phyloP scores from a whole-genome alignment of 2,113 vertebrate genomes.

The Calypte anna region DNA sequence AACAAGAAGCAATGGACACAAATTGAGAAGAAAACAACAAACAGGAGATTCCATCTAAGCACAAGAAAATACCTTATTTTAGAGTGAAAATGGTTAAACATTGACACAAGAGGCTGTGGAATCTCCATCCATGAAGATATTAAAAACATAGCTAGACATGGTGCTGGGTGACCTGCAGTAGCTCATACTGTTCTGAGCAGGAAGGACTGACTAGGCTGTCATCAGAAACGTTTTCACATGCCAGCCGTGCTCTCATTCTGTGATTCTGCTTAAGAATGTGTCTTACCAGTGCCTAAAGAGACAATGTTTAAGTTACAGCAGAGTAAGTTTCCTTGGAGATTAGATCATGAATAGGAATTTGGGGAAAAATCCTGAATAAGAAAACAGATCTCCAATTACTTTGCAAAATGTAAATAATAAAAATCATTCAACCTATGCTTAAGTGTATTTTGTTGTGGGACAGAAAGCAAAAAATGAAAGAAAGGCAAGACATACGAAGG shows the following conservation, averaged over 20 bases:
- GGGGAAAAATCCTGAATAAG: background rate
- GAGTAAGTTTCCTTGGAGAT: background rate
- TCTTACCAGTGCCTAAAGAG: background rate
- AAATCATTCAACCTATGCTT: background rate
- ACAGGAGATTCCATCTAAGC: background rate
- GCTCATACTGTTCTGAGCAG: background rate
- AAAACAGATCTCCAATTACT: background rate
- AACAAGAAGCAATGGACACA: background rate
- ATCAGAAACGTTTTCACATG: background rate
- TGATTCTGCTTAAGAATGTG: background rate
- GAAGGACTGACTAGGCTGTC: background rate
- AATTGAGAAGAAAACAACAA: background rate
- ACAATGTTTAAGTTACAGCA: background rate
- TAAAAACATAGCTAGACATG: background rate
- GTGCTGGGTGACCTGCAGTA: accelerated
- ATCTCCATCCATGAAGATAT: background rate
- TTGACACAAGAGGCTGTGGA: background rate
- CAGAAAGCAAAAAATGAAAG: background rate
- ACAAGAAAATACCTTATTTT: background rate
- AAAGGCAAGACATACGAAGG: background rate
- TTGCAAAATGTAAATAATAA: background rate
- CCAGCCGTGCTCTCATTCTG: background rate
- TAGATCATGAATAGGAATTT: background rate
- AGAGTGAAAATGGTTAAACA: background rate
- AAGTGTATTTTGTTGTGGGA: background rate